Evolutionary conservation across 2,113 vertebrate genomes (phyloP).

Genomic region (Hemibagrus wyckioides): DNA sequence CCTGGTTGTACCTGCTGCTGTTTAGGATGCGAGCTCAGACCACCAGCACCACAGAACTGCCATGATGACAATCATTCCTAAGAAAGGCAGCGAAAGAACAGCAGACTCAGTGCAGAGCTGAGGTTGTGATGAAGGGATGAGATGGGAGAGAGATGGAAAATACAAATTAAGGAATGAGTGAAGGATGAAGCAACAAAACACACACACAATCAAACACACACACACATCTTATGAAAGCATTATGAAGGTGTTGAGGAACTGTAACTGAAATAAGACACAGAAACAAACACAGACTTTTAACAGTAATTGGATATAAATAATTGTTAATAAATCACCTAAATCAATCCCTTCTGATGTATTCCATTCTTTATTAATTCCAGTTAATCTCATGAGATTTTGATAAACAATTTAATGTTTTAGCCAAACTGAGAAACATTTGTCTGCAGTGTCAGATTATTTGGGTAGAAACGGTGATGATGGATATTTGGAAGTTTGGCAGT

Average conservation of each 20-base stretch:
- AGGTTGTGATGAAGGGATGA: conserved; percentile 63
- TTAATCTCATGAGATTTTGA: neutral
- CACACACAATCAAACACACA: neutral
- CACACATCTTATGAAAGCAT: neutral
- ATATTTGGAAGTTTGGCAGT: neutral
- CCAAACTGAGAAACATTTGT: neutral
- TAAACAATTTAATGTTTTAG: neutral
- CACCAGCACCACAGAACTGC: conserved; percentile 92
- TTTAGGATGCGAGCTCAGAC: conserved; percentile 86
- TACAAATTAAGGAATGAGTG: conserved; percentile 46
- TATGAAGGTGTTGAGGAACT: neutral
- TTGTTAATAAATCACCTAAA: neutral
- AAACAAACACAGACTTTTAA: conserved; percentile 8
- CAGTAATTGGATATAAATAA: neutral
- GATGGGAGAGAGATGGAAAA: conserved; percentile 56
- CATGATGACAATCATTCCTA: conserved; percentile 92
- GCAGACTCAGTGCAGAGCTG: conserved; percentile 75
- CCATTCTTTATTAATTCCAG: neutral
- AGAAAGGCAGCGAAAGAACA: conserved; percentile 82
- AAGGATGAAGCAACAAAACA: conserved; percentile 31
- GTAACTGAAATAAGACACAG: conserved; percentile 40
- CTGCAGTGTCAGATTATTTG: neutral
- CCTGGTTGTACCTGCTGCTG: conserved; percentile 79
- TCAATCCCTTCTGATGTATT: neutral
- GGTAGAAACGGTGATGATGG: neutral